Evolutionary conservation across 1,140 invertebrate genomes (phyloP).

Genomic region (Ruditapes philippinarum): DNA sequence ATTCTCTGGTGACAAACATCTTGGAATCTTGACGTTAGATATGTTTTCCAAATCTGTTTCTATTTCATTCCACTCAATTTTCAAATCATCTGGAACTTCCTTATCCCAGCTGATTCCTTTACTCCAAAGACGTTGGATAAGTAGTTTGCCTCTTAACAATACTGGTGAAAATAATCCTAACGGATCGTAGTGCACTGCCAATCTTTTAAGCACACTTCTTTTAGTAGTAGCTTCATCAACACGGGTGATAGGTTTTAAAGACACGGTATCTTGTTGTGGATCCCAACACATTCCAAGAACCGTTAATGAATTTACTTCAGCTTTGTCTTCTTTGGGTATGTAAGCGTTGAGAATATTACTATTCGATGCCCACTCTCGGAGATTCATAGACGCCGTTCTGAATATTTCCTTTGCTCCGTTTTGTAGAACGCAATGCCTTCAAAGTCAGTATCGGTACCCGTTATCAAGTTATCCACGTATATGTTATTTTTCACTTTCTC

Average conservation of each 20-base stretch:
- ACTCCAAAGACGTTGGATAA: neutral
- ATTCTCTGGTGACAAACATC: neutral
- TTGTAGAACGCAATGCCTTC: neutral
- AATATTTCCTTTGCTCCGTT: conserved; percentile 4
- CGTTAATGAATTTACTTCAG: neutral
- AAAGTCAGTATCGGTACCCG: neutral
- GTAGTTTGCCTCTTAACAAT: neutral
- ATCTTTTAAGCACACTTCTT: neutral
- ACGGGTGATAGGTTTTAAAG: neutral
- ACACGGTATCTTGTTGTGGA: neutral
- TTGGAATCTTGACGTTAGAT: neutral
- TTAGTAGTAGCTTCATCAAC: neutral
- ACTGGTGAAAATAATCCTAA: neutral
- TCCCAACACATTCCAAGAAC: neutral
- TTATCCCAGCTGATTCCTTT: neutral
- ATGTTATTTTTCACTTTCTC: neutral
- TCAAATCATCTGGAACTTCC: neutral
- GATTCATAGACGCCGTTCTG: neutral
- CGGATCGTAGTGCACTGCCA: neutral
- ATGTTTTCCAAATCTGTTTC: neutral
- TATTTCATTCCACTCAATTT: neutral
- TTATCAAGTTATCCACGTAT: neutral
- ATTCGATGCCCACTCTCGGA: neutral
- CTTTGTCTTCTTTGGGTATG: neutral
- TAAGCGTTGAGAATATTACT: neutral